Percentiles rank a stretch among this genome's conserved stretches.
Evolutionary conservation across 37 sponge, comb jelly and placozoan species (phyloP).

Genomic region (Geodia barretti): DNA sequence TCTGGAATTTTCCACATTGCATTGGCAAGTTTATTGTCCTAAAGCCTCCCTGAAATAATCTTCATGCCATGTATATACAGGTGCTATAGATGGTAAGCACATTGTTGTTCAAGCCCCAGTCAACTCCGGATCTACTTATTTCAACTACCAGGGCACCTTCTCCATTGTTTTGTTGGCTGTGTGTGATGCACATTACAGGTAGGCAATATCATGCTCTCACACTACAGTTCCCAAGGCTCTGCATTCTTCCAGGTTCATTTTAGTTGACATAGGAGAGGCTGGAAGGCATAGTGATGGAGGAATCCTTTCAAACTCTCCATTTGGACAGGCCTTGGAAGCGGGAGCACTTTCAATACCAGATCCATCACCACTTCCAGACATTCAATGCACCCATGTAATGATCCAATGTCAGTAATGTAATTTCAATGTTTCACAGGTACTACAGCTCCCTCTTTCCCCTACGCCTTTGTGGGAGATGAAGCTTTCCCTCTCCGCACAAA

Average conservation of each 20-base stretch:
- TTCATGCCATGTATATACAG: neutral
- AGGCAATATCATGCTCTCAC: neutral
- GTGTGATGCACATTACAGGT: constrained; percentile 36
- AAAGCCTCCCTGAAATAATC: too few species aligned
- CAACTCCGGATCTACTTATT: constrained; percentile 19
- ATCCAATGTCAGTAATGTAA: too few species aligned
- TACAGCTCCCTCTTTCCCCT: neutral
- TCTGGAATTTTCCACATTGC: constrained; percentile 58
- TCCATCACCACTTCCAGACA: too few species aligned
- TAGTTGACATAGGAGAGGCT: constrained; percentile 31
- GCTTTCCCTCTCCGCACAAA: constrained; percentile 14
- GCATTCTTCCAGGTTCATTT: constrained; percentile 12
- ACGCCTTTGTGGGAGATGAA: constrained; percentile 20
- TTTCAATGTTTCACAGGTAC: neutral
- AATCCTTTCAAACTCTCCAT: constrained; percentile 24
- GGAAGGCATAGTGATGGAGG: constrained; percentile 44
- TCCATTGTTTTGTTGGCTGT: constrained; percentile 42
- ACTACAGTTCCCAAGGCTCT: neutral
- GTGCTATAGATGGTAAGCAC: constrained; percentile 48
- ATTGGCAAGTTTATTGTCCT: neutral
- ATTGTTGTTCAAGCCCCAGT: constrained; percentile 37
- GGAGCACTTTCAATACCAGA: too few species aligned
- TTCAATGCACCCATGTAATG: too few species aligned
- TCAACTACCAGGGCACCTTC: constrained; percentile 40
- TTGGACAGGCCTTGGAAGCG: too few species aligned